Evolutionary conservation across 2,888 invertebrate genomes (phyloP), one percentile per base, ranked within the genome.

Genomic region (Clostera curtula): DNA sequence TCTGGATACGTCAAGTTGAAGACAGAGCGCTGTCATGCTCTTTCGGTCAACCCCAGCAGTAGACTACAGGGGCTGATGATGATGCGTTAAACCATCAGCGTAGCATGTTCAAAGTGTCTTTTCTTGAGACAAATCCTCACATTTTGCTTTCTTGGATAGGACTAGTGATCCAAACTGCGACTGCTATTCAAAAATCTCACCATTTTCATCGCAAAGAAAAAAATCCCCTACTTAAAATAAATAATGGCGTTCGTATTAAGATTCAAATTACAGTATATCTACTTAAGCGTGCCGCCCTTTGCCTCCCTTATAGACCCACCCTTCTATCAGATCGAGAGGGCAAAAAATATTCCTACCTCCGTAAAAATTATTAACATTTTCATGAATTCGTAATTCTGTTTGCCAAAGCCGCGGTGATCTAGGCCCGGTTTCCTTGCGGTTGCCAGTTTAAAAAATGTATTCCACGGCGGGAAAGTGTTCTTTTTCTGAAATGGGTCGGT

Each of bases 181-280:
- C n/a, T n/a, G 61, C 56, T 61, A 62, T 57, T 45, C 35, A 45
- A 49, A 58, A 54, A 62, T 56, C 60, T 55, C 48, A 47, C 56
- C 53, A 51, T 60, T 60, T 56, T 48, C 61, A 64, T 56, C 47
- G 54, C 51, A 56, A 56, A 58, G 49, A 54, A 49, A 59, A 51
- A 46, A 53, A 42, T 2, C 56, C 30, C 39, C 57, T 52, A 58
- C 69, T 71, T 61, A 69, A 71, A 74, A 73, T 77, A 75, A 77
- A 73, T 71, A 75, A 77, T 76, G 68, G 65, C 55, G 49, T 50
- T 49, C 55, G 63, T 67, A 71, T 76, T 76, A 76, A 69, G 68
- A 75, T 75, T 74, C 67, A 73, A 76, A 75, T 77, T 69, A 68
- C 65, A 55, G 63, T 65, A 59, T 68, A 73, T 73, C 73, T 67